Evolutionary conservation across 1,140 invertebrate species (phyloP).

Genomic region (Drosophila micromelanica): DNA sequence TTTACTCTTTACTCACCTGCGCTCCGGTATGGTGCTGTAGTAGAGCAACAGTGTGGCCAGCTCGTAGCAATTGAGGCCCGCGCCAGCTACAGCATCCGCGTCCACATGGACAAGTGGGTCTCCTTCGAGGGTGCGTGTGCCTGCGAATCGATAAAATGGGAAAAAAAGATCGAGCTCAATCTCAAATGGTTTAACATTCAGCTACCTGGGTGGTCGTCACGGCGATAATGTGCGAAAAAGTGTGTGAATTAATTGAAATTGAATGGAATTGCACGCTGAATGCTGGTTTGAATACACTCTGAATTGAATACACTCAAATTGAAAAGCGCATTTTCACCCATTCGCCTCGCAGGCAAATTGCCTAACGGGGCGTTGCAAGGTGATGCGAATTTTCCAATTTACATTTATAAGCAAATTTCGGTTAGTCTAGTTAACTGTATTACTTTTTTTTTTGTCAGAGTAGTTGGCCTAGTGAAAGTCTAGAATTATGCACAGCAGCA

Average conservation of each 20-base stretch:
- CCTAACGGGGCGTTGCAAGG: slow-evolving; percentile 56
- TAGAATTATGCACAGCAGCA: slow-evolving; percentile 61
- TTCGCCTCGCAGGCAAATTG: slow-evolving; percentile 56
- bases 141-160: slow-evolving; percentile 49
- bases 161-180: slow-evolving; percentile 34
- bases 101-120: slow-evolving; percentile 86
- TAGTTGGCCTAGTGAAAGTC: slow-evolving; percentile 62
- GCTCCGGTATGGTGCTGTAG: slow-evolving; percentile 86
- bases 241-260: slow-evolving; percentile 78
- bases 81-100: slow-evolving; percentile 85
- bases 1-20: slow-evolving; percentile 85
- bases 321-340: slow-evolving; percentile 41
- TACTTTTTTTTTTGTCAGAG: too few species aligned
- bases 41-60: slow-evolving; percentile 86
- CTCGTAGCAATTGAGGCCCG: slow-evolving; percentile 86
- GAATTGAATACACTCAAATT: slow-evolving; percentile 8
- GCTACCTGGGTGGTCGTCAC: slow-evolving; percentile 69
- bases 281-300: slow-evolving; percentile 2
- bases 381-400: slow-evolving; percentile 64
- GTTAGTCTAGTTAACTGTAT: slow-evolving; percentile 17
- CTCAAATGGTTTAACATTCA: slow-evolving; percentile 51
- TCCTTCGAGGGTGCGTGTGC: slow-evolving; percentile 84
- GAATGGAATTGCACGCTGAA: slow-evolving; percentile 3
- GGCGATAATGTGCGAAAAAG: slow-evolving; percentile 79
- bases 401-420: slow-evolving; percentile 64